Conservation (phyloP, 1,140 invertebrate species). For the Pachyrhynchus sulphureomaculatus region DNA sequence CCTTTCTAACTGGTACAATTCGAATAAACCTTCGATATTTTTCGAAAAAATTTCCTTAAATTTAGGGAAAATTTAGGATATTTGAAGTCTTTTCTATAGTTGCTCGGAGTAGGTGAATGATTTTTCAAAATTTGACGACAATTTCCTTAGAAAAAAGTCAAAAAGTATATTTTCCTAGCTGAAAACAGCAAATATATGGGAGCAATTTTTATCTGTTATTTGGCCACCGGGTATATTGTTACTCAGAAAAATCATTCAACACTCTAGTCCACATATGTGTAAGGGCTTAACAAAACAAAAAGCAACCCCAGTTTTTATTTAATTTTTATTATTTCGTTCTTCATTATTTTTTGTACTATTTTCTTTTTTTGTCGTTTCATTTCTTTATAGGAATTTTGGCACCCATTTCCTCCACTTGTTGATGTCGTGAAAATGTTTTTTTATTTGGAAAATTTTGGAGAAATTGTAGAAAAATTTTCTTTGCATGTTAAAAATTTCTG, state of each 20-base stretch:
- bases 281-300: slow-evolving; percentile 17
- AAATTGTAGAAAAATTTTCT: slow-evolving; percentile 17
- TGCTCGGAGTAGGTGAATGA: neutral
- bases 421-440: slow-evolving; percentile 18
- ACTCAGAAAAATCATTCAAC: neutral
- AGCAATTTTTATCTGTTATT: too few relatives aligned
- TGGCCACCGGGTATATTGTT: too few relatives aligned
- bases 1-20: too few relatives aligned
- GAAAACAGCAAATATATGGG: too few relatives aligned
- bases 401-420: slow-evolving; percentile 12
- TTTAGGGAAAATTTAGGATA: slow-evolving; percentile 24
- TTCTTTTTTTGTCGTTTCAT: slow-evolving; percentile 5
- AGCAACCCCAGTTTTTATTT: slow-evolving; percentile 23
- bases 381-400: slow-evolving; percentile 7
- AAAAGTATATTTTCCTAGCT: too few relatives aligned
- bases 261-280: slow-evolving; percentile 30
- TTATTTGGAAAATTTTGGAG: slow-evolving; percentile 9
- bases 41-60: slow-evolving; percentile 17
- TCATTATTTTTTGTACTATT: too few relatives aligned
- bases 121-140: neutral
- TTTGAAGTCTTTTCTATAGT: neutral
- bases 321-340: too few relatives aligned
- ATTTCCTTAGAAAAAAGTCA: neutral
- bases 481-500: slow-evolving; percentile 9
- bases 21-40: too few relatives aligned